Conservation (phyloP, 1,140 invertebrate genomes). For the Lepidurus apus region DNA sequence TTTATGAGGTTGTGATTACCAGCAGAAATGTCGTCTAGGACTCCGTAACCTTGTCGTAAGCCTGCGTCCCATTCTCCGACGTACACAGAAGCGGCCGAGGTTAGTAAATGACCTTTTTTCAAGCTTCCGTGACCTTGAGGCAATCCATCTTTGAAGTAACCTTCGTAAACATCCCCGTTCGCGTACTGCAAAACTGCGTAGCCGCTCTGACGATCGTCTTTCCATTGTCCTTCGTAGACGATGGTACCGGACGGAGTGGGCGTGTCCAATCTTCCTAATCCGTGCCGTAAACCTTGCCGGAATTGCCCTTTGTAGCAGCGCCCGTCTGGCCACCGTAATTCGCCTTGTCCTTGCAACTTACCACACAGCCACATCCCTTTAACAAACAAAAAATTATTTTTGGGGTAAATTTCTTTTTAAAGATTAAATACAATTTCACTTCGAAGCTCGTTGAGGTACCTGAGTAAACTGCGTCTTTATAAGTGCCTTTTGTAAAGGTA, state of each 20-base stretch:
- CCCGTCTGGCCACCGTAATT: constrained; percentile 73
- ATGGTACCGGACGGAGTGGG: constrained; percentile 41
- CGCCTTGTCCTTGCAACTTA: constrained; percentile 73
- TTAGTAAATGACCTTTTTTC: constrained; percentile 69
- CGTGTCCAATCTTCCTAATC: constrained; percentile 63
- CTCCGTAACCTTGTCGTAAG: constrained; percentile 72
- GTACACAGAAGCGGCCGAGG: constrained; percentile 67
- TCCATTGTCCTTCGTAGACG: constrained; percentile 74
- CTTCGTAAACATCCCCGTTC: constrained; percentile 71
- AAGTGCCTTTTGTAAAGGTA: constrained; percentile 65
- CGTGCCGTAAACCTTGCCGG: constrained; percentile 65
- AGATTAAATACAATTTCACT: not conserved
- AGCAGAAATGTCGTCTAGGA: constrained; percentile 75
- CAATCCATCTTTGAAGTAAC: constrained; percentile 74
- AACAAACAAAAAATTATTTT: not conserved
- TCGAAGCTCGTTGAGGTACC: constrained; percentile 41
- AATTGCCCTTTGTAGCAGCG: constrained; percentile 72
- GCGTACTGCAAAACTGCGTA: constrained; percentile 66
- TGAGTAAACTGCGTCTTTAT: constrained; percentile 69
- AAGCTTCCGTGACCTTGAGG: constrained; percentile 77
- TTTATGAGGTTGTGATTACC: constrained; percentile 41
- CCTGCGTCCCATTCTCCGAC: constrained; percentile 77
- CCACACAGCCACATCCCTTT: constrained; percentile 68
- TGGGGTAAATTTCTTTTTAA: too few species aligned
- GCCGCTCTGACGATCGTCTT: constrained; percentile 74